These are phyloP conservation scores for Haliclystus octoradiatus DNA, from an alignment of 30 jellyfish, hydroid and myxozoan species.

Conservation along the genomic window DNA sequence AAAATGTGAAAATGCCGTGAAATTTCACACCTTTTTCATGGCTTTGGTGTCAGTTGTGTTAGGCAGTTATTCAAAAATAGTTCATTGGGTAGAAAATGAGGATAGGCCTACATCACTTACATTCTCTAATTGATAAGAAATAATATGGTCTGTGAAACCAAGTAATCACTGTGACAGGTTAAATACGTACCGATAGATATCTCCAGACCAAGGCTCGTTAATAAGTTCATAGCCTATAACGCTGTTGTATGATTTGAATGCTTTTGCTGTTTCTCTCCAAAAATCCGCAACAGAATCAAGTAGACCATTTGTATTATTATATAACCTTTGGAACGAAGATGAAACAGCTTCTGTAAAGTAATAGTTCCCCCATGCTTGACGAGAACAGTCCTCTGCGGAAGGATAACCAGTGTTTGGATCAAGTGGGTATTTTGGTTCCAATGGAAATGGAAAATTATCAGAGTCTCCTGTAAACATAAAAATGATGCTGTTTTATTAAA, in stretches of 20 bases:
- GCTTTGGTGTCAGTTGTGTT: too few relatives aligned
- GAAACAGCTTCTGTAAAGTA: slow-evolving; percentile 85
- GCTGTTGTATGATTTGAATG: slow-evolving; percentile 41
- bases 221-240: slow-evolving; percentile 80
- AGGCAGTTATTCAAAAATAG: too few relatives aligned
- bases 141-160: too few relatives aligned
- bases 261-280: slow-evolving; percentile 82
- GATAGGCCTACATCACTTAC: too few relatives aligned
- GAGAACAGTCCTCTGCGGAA: slow-evolving; percentile 65
- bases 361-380: slow-evolving; percentile 80
- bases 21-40: too few relatives aligned
- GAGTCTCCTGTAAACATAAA: slow-evolving; percentile 42
- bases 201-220: slow-evolving; percentile 90
- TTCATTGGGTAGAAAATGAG: too few relatives aligned
- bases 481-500: not conserved
- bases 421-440: slow-evolving; percentile 56
- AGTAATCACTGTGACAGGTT: too few relatives aligned
- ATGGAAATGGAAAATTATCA: slow-evolving; percentile 63
- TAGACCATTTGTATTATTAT: slow-evolving; percentile 81
- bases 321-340: slow-evolving; percentile 74
- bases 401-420: slow-evolving; percentile 92
- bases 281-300: slow-evolving; percentile 77
- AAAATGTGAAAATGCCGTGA: too few relatives aligned
- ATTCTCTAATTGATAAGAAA: too few relatives aligned
- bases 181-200: slow-evolving; percentile 76